Percentiles rank a stretch among this genome's conserved stretches.
These are phyloP conservation scores for Drosophila fulvimacula DNA, from an alignment of 2,888 invertebrate genomes.

Conservation along the genomic window DNA sequence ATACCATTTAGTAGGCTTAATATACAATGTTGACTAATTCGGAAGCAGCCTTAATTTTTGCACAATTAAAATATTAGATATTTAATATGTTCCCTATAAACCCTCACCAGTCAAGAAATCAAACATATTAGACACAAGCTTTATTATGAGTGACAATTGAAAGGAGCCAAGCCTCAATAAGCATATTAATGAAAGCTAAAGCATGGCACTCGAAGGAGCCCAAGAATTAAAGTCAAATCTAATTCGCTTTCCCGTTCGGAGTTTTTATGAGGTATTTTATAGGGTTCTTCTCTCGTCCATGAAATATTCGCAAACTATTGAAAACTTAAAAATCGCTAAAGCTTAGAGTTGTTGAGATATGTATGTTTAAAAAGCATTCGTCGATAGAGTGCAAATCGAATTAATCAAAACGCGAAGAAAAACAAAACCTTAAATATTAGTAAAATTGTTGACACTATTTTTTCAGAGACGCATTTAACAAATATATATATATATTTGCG, in stretches of 20 bases:
- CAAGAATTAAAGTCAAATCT: background rate
- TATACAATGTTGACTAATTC: background rate
- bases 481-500: constrained; percentile 45
- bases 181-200: background rate
- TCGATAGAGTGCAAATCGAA: constrained; percentile 29
- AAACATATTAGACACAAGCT: background rate
- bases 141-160: background rate
- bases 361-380: constrained; percentile 43
- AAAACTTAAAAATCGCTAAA: constrained; percentile 15
- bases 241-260: background rate
- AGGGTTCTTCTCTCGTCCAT: constrained; percentile 16
- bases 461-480: constrained; percentile 78
- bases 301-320: constrained; percentile 28
- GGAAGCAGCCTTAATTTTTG: constrained; percentile 5
- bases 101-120: background rate
- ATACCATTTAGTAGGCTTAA: background rate
- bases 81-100: background rate
- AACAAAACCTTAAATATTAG: constrained; percentile 19
- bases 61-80: background rate
- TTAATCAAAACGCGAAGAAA: constrained; percentile 44
- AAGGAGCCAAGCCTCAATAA: background rate
- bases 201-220: constrained; percentile 13
- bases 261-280: background rate
- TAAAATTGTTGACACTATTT: constrained; percentile 68
- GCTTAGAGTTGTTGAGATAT: constrained; percentile 61